Evolutionary conservation across 2,888 invertebrate genomes (phyloP).

Genomic region (Drosophila tanythrix): DNA sequence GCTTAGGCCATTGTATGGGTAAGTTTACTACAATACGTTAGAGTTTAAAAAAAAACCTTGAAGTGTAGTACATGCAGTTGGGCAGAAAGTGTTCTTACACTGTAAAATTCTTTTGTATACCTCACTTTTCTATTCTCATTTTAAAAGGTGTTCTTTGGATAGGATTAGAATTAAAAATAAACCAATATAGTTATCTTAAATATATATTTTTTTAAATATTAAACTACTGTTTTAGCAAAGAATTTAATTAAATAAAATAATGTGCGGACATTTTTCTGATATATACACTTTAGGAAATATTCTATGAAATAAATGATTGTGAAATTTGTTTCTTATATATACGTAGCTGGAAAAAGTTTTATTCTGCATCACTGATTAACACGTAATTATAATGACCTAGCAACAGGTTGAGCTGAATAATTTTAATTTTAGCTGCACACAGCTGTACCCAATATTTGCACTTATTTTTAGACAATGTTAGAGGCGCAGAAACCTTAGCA

Average conservation of each 20-base stretch:
- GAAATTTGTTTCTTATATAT: not conserved
- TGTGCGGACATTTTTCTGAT: not conserved
- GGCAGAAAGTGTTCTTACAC: not conserved
- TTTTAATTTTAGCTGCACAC: slow-evolving; percentile 27
- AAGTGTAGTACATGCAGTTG: not conserved
- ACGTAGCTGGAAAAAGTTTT: not conserved
- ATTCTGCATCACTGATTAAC: not conserved
- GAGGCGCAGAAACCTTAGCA: slow-evolving; percentile 34
- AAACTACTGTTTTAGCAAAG: not conserved
- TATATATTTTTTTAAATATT: not conserved
- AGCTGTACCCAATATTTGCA: not conserved
- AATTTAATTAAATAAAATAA: not conserved
- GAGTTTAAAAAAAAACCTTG: not conserved
- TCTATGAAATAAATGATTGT: not conserved
- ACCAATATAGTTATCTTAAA: not conserved
- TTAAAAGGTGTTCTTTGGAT: not conserved
- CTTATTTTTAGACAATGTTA: slow-evolving; percentile 29
- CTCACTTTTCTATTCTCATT: not conserved
- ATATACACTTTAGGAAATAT: not conserved
- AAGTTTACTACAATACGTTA: slow-evolving; percentile 73
- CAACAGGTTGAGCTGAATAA: slow-evolving; percentile 33
- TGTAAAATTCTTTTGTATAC: not conserved
- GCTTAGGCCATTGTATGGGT: slow-evolving; percentile 87
- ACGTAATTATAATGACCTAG: slow-evolving; percentile 8
- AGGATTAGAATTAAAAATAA: not conserved